Percentiles rank a stretch among this genome's conserved stretches.
phyloP scores from a whole-genome alignment of 1,140 invertebrate species.

The Danaus plexippus region DNA sequence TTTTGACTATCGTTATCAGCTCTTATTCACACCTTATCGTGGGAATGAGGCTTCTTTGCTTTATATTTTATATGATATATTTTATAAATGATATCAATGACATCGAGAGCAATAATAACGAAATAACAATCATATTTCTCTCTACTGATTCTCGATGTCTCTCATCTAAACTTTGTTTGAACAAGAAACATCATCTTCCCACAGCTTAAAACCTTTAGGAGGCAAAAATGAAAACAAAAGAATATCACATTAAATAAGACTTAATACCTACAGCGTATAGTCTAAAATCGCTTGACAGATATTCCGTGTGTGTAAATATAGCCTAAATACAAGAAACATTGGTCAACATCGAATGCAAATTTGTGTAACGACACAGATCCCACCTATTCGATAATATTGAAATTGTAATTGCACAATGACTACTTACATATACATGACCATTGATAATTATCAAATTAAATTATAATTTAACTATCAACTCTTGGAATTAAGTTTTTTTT shows the following conservation, averaged over 20 bases:
- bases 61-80: background rate
- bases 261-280: background rate
- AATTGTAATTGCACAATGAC: conserved; percentile 38
- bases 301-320: conserved; percentile 23
- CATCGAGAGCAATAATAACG: too few relatives aligned
- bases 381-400: conserved; percentile 54
- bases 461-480: too few relatives aligned
- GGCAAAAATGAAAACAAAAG: conserved; percentile 9
- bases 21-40: conserved; percentile 32
- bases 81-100: too few relatives aligned
- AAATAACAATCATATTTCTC: too few relatives aligned
- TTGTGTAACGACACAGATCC: conserved; percentile 46
- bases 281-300: conserved; percentile 6
- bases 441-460: too few relatives aligned
- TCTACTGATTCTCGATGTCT: too few relatives aligned
- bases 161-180: too few relatives aligned
- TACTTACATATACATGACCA: conserved; percentile 12
- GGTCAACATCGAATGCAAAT: conserved; percentile 55
- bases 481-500: too few relatives aligned
- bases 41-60: conserved; percentile 37
- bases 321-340: conserved; percentile 29
- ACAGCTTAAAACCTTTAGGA: conserved; percentile 13
- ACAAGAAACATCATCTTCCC: too few relatives aligned
- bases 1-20: conserved; percentile 32
- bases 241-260: conserved; percentile 4